These are phyloP conservation scores for Trachythela sp. DNA, from an alignment of 64 coral and sea anemone species.

Conservation along the genomic window DNA sequence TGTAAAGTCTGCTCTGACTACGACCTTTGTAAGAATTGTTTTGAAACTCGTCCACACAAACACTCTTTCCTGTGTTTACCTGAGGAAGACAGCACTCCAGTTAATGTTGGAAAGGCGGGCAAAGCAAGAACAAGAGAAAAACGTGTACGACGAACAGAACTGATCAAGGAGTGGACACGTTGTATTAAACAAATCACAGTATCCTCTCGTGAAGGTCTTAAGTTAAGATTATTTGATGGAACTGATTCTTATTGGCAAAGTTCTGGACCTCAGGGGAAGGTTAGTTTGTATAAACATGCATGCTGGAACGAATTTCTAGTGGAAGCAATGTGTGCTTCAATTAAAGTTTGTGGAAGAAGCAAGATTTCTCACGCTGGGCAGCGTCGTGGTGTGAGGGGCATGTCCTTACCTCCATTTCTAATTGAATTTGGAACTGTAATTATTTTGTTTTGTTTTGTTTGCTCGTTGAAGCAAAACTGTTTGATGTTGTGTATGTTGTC, in stretches of 20 bases:
- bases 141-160: background rate
- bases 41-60: conserved; percentile 72
- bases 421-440: too few species aligned
- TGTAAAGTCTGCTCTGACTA: conserved; percentile 85
- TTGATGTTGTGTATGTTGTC: too few species aligned
- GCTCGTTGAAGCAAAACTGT: too few species aligned
- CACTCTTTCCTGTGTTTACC: conserved; percentile 89
- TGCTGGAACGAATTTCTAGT: too few species aligned
- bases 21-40: conserved; percentile 92
- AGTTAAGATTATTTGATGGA: conserved; percentile 59
- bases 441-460: too few species aligned
- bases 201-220: conserved; percentile 82
- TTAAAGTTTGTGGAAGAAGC: too few species aligned
- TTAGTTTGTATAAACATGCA: background rate
- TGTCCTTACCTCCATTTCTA: too few species aligned
- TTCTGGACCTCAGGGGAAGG: conserved; percentile 95
- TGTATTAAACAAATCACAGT: conserved; percentile 76
- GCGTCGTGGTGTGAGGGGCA: too few species aligned
- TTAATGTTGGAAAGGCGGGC: conserved; percentile 84
- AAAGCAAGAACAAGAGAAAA: conserved; percentile 51
- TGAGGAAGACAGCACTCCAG: conserved; percentile 76
- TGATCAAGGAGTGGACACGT: conserved; percentile 94
- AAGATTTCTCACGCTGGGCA: too few species aligned
- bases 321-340: too few species aligned
- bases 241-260: conserved; percentile 97